phyloP scores from a whole-genome alignment of 1,140 invertebrate species.

The Macrobrachium rosenbergii region DNA sequence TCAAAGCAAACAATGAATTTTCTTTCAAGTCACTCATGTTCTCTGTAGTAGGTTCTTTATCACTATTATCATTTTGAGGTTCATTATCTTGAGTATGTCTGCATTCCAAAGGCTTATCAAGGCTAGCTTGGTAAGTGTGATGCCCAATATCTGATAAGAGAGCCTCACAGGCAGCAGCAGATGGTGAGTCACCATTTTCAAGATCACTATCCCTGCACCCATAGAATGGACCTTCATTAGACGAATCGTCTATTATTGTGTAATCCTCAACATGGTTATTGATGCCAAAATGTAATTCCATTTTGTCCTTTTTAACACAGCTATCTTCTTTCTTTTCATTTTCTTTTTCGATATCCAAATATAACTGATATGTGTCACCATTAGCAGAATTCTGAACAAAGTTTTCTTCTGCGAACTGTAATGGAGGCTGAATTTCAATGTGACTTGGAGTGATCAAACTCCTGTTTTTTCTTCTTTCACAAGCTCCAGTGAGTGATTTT shows the following conservation, averaged over 20 bases:
- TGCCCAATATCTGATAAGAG: neutral
- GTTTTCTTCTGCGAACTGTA: too few species aligned
- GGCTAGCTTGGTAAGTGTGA: neutral
- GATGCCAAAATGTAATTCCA: conserved; percentile 2
- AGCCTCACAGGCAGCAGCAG: neutral
- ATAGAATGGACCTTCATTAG: neutral
- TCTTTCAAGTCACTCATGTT: neutral
- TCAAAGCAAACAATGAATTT: conserved; percentile 2
- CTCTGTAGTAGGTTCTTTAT: conserved; percentile 26
- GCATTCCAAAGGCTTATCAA: neutral
- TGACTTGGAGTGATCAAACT: too few species aligned
- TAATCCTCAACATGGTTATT: conserved; percentile 18
- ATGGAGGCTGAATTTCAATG: too few species aligned
- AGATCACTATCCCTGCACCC: conserved; percentile 17
- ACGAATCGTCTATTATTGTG: conserved; percentile 15
- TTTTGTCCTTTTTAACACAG: neutral
- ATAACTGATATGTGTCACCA: neutral
- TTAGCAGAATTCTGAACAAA: too few species aligned
- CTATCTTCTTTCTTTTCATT: neutral
- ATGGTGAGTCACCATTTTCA: neutral
- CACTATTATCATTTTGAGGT: conserved; percentile 4
- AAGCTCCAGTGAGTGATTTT: too few species aligned
- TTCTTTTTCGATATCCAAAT: neutral
- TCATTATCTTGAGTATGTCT: neutral
- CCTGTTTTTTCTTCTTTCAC: too few species aligned